Evolutionary conservation across 2,113 vertebrate species (phyloP), one percentile per base, ranked within the genome.

Genomic region (Phyllostomus hastatus): DNA sequence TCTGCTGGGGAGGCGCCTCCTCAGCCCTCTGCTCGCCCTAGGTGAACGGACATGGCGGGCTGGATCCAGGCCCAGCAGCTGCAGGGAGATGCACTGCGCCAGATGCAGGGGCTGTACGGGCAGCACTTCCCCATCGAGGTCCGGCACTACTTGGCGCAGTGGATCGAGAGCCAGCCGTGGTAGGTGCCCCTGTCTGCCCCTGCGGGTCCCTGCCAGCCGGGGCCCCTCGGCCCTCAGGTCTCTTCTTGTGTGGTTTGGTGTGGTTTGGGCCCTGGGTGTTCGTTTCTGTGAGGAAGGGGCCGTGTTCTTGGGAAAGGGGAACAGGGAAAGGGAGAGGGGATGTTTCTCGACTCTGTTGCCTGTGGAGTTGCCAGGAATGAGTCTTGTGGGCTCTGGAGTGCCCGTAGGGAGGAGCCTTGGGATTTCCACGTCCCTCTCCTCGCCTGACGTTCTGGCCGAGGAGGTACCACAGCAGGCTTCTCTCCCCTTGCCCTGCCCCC

Each of bases 1-100:
- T 26, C 28, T 48, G 61, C 10, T 1, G 15, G 33, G 57, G 61
- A 46, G 70, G 33, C 10, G 1, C 38, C 52, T 15, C 31, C 67
- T 61, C 26, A 70, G 70, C 61, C 10, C 10, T 67, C 31, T 22
- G 9, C 67, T 95, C 22, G 3, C 38, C 31, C 92, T 33, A 99
- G 99, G 99, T 98, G 98, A 96, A 98, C 97, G 98, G 98, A 98
- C 98, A 99, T 99, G 99, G 99, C 99, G 0, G 99, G 99, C 98
- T 99, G 99, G 99, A 99, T 99, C 97, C 99, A 99, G 98, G 99
- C 99, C 95, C 99, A 99, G 98, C 99, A 99, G 98, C 99, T 99
- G 78, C 99, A 99, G 98, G 99, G 99, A 2, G 99, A 99, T 92
- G 99, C 99, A 11, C 98, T 99, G 94, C 99, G 99, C 97, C 99